Evolutionary conservation across 2,113 vertebrate genomes (phyloP).

Genomic region (Myrmecobius fasciatus): DNA sequence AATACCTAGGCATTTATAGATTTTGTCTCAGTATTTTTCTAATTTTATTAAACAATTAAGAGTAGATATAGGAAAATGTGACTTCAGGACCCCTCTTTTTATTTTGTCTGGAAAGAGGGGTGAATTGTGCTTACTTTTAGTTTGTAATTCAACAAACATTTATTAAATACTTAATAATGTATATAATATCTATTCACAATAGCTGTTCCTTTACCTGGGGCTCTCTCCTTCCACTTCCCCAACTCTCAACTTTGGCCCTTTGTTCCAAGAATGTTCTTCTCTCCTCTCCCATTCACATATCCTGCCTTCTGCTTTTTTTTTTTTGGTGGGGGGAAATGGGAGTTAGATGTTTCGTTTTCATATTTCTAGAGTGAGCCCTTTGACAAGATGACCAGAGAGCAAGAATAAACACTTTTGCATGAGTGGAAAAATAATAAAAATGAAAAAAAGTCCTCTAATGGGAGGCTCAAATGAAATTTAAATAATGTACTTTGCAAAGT

Average conservation of each 20-base stretch:
- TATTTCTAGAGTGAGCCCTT: background rate
- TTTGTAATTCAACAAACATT: background rate
- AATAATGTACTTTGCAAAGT: background rate
- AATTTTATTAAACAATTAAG: constrained; percentile 54
- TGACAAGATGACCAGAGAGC: constrained; percentile 31
- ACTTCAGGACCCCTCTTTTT: constrained; percentile 16
- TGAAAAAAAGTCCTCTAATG: background rate
- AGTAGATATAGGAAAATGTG: background rate
- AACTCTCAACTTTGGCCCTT: constrained; percentile 40
- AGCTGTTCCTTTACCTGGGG: background rate
- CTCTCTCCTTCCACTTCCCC: background rate
- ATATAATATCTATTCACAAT: background rate
- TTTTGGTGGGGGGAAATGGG: background rate
- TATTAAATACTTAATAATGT: background rate
- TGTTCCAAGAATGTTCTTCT: background rate
- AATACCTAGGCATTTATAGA: constrained; percentile 55
- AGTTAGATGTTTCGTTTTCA: background rate
- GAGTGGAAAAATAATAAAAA: constrained; percentile 1
- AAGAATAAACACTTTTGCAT: constrained; percentile 65
- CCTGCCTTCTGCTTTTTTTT: background rate
- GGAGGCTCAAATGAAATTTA: background rate
- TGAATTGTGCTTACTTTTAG: background rate
- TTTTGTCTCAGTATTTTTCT: constrained; percentile 56
- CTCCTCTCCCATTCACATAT: background rate
- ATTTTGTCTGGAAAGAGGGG: constrained; percentile 20